Base-by-base conservation (phyloP, 1,140 invertebrate genomes). In the Drosophila bocqueti region DNA sequence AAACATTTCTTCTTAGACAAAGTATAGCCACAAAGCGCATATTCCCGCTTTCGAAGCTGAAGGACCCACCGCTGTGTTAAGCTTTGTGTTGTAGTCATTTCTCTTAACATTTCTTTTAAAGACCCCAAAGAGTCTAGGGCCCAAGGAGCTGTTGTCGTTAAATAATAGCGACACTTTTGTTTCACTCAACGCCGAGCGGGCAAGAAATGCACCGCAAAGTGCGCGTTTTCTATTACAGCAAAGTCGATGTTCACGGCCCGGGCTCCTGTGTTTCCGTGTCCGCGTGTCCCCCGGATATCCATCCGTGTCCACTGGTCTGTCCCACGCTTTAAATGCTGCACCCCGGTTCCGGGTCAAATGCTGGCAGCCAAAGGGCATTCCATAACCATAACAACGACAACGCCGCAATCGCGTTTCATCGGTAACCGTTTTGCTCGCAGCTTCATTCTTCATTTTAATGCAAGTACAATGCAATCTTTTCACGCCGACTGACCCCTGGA, bases 161-260 rank as follows among this genome's bases (percentile, higher is more conserved):
- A 90, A 84, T 90, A 89, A 89, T 79, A 89, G 81, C 85, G 84
- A 90, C 85, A 89, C 81, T 83, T 83, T 84, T 83, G 76, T 80
- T 84, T 83, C 71, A 60, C 52, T 79, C 80, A 83, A 55, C 60
- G 69, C 47, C 69, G 49, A 47, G 67, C 61, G 68, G 64, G 72
- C 68, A 77, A 66, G 81, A 66, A 80, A 74, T 75, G 76, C 73
- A 66, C 71, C 65, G 83, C 84, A 87, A 87, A 83, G 84, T 87
- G 83, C 79, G 67, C 80, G 84, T 77, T 89, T 87, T 89, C 80
- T 89, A 80, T 86, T 86, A 89, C 80, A 77, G 46, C 66, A 73
- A 72, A 73, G 69, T 73, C 69, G n/a, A 49, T 60, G 69, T 60
- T 72, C 71, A 31, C 54, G 43, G 62, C 71, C 60, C 58, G 52